Percentiles rank a stretch among this genome's conserved stretches.
Conservation (phyloP, 2,888 invertebrate species). For the Spilarctia lutea region DNA sequence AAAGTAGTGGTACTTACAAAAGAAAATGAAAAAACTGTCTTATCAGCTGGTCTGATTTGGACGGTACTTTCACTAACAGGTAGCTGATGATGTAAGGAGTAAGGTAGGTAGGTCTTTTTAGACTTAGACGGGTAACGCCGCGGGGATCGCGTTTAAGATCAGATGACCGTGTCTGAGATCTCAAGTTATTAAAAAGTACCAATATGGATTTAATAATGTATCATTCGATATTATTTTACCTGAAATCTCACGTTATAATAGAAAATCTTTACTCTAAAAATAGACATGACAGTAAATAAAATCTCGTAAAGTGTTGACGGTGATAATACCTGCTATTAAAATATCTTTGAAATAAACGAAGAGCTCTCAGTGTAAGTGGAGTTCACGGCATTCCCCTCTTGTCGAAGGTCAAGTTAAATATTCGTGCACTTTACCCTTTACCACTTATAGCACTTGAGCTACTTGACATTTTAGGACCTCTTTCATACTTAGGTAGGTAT, state of each 20-base stretch:
- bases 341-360: slow-evolving; percentile 2
- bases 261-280: not conserved
- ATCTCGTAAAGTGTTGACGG: not conserved
- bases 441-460: slow-evolving; percentile 23
- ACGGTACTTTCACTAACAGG: too few species aligned
- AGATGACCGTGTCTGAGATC: not conserved
- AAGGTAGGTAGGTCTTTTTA: too few species aligned
- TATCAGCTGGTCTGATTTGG: too few species aligned
- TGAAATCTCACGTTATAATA: not conserved
- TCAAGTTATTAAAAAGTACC: not conserved
- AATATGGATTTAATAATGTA: too few species aligned
- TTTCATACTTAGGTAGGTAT: slow-evolving; percentile 12
- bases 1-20: too few species aligned
- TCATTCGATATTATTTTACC: too few species aligned
- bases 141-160: too few species aligned
- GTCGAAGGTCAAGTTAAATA: slow-evolving; percentile 32
- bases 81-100: too few species aligned
- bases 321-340: slow-evolving; percentile 4
- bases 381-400: slow-evolving; percentile 12
- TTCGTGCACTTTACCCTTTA: slow-evolving; percentile 25
- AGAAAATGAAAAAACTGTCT: too few species aligned
- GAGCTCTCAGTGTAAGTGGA: slow-evolving; percentile 13
- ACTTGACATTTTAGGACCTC: slow-evolving; percentile 23
- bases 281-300: not conserved
- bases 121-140: too few species aligned